Base-by-base conservation (phyloP, 2,113 vertebrate species). In the Rhinogobius similis region DNA sequence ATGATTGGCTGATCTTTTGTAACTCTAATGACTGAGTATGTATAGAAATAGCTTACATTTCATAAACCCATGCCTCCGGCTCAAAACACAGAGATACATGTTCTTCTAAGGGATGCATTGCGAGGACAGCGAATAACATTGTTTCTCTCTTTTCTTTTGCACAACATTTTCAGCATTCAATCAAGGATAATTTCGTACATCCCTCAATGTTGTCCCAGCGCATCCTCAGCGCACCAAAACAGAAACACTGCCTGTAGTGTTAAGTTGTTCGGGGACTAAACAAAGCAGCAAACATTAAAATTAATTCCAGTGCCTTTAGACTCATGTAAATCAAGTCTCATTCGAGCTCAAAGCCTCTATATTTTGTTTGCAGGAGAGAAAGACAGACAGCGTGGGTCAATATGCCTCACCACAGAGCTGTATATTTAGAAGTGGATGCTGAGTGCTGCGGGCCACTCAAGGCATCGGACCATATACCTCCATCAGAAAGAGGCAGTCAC, bases 401-500 rank as follows among this genome's bases (percentile, higher is more conserved):
- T 88, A 90, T 77, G 76, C 81, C 72, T 83, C 75, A 58, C 13
- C 75, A 72, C 77, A 86, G 77, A 76, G 79, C 72, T 70, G 84
- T 85, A 86, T 87, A 82, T 87, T 74, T 83, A 91, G 91, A 90
- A 87, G 69, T 70, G 76, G 79, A 74, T 72, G 81, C 71, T 85
- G 79, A 86, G 86, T 82, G 87, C 81, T 84, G 79, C 79, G 77
- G 86, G 81, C 86, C 80, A 86, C 87, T 83, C 75, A 79, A 83
- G 89, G 88, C 87, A 81, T 88, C 86, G 79, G 67, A 86, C 84
- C 85, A 79, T 82, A 86, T 74, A 83, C 86, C 78, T 73, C 82
- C 83, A 82, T 87, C 83, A 88, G 78, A 89, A 77, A 61, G 1
- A 5, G 70, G 76, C 84, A 90, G 90, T 84, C 85, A 86, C 82